Conservation (phyloP, 1,140 invertebrate species). For the Drosophila lacertosa region DNA sequence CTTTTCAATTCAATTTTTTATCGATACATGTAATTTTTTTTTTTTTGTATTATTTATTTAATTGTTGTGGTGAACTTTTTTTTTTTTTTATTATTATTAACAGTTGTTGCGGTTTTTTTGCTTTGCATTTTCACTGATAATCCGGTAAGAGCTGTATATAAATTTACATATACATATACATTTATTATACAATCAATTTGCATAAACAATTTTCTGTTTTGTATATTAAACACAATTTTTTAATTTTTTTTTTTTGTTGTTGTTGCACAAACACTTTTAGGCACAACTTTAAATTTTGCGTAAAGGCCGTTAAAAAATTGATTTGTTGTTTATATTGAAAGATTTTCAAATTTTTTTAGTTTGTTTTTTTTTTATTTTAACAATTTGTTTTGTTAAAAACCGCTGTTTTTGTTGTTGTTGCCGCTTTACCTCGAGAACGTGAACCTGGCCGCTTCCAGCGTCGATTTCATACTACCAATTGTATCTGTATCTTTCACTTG, state of each 20-base stretch:
- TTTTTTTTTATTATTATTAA: conserved; percentile 18
- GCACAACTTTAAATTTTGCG: too few relatives aligned
- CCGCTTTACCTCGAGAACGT: conserved; percentile 46
- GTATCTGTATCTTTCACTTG: conserved; percentile 32
- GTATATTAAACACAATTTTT: too few relatives aligned
- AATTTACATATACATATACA: neutral
- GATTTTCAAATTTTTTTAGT: neutral
- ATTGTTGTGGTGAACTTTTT: too few relatives aligned
- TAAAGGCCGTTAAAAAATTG: too few relatives aligned
- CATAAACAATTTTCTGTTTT: too few relatives aligned
- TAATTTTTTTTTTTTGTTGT: too few relatives aligned
- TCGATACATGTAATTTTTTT: conserved; percentile 31
- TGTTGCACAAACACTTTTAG: too few relatives aligned
- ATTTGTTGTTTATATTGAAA: too few relatives aligned
- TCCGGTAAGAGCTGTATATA: neutral
- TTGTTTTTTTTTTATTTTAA: neutral
- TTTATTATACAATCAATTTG: too few relatives aligned
- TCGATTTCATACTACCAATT: conserved; percentile 53
- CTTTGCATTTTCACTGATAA: neutral
- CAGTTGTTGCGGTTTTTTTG: neutral
- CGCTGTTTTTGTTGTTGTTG: conserved; percentile 5
- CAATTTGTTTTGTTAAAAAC: too few relatives aligned
- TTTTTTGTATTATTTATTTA: neutral
- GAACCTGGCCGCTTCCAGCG: conserved; percentile 52
- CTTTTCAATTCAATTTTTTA: conserved; percentile 2